Base-by-base conservation (phyloP, 30 jellyfish, hydroid and myxozoan species). In the Hydractinia symbiolongicarpus region DNA sequence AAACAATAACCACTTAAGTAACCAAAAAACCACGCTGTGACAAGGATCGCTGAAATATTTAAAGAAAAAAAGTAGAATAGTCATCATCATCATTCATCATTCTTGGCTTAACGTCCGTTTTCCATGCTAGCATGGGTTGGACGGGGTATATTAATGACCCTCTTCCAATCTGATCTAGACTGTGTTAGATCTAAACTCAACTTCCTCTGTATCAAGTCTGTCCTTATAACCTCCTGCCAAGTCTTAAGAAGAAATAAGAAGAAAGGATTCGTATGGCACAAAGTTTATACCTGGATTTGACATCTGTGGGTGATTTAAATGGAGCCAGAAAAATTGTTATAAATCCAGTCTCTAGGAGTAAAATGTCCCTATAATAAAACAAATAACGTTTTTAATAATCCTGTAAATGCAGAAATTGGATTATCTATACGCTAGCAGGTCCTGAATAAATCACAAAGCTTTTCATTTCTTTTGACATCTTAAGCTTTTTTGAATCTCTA, bases 271-370 rank as follows among this genome's bases (percentile, higher is more conserved):
- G 69, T 13, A 58, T 13, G 3, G 69, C 2, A 64, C 40, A 64
- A 64, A 54, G 15, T 58, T 20, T 7, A 13, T 78, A 79, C 87
- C 86, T 56, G n/a, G 15, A 9, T 57, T 9, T 55, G 40, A 17
- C 5, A n/a, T 17, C 55, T 19, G 20, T 55, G 6, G 76, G 30
- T 16, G 9, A 5, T 17, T 54, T 56, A 79, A 84, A 85, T n/a
- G 88, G 91, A 9, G 96, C 90, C 70, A 91, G 86, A n/a, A 91
- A 68, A n/a, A 91, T 86, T 5, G 93, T 84, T 5, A 91, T 85
- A 67, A 91, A 91, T 7, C 98, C 98, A 7, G 93, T 83, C 82
- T 91, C 98, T 15, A 91, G 88, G 15, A 91, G 95, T 51, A 91
- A 89, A 49, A 91, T 91, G 62, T 91, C 98, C 98, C 98, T 91